phyloP scores from a whole-genome alignment of 1,140 invertebrate genomes.

The Eueides isabella region DNA sequence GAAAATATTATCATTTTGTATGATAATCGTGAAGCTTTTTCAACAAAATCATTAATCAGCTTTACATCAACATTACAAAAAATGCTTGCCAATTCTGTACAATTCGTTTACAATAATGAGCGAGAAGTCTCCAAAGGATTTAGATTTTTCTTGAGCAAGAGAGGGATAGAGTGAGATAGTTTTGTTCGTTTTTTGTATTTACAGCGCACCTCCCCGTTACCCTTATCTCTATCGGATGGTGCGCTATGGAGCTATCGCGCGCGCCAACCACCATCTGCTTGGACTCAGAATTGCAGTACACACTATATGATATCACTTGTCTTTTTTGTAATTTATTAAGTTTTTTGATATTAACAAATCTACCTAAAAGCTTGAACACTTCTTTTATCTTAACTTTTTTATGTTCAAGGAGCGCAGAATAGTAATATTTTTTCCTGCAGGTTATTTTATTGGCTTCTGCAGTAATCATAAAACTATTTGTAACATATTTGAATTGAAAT shows the following conservation, averaged over 20 bases:
- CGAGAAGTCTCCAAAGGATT: conserved; percentile 49
- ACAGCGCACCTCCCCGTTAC: conserved; percentile 74
- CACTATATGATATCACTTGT: conserved; percentile 44
- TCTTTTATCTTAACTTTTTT: no score
- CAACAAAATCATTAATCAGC: neutral
- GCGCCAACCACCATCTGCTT: conserved; percentile 59
- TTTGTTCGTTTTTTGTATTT: conserved; percentile 68
- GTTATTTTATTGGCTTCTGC: no score
- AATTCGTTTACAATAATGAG: conserved; percentile 48
- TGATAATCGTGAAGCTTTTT: no score
- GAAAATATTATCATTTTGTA: no score
- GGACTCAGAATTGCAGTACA: conserved; percentile 38
- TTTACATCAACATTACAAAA: neutral
- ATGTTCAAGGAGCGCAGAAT: no score
- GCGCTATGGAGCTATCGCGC: conserved; percentile 72
- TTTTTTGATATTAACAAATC: no score
- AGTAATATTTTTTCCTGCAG: no score
- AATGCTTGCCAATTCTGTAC: conserved; percentile 38
- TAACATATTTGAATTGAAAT: no score
- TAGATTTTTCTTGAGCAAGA: conserved; percentile 58
- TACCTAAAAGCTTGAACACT: no score
- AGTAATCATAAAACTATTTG: no score
- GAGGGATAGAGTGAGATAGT: conserved; percentile 57
- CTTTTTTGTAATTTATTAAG: neutral
- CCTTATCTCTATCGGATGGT: conserved; percentile 71